phyloP scores from a whole-genome alignment of 2,113 vertebrate species.

The Ageneiosus marmoratus region DNA sequence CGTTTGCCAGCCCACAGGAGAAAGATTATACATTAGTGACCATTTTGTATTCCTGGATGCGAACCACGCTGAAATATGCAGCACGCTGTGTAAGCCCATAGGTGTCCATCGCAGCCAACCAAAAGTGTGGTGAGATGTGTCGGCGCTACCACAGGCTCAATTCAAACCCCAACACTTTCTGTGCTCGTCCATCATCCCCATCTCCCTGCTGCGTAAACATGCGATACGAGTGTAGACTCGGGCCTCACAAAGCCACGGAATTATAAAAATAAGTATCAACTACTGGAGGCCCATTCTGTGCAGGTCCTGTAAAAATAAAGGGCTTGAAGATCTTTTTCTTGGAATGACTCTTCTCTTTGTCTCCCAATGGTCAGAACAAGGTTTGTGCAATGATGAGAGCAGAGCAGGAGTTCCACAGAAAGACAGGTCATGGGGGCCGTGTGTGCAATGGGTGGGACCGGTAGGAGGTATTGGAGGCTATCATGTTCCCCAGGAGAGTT shows the following conservation, averaged over 20 bases:
- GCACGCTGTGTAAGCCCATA: constrained; percentile 42
- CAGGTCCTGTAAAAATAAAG: constrained; percentile 46
- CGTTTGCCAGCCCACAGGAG: constrained; percentile 30
- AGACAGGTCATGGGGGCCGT: constrained; percentile 23
- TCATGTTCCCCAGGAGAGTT: constrained; percentile 43
- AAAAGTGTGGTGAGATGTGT: constrained; percentile 44
- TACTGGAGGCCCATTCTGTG: constrained; percentile 44
- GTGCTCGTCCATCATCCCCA: constrained; percentile 23
- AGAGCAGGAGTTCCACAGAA: constrained; percentile 12
- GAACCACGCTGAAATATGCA: constrained; percentile 51
- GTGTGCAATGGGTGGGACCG: constrained; percentile 51
- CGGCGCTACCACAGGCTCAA: constrained; percentile 21
- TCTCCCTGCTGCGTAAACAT: constrained; percentile 47
- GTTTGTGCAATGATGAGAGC: constrained; percentile 27
- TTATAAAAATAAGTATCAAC: constrained; percentile 48
- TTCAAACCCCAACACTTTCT: constrained; percentile 42
- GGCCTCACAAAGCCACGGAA: constrained; percentile 37
- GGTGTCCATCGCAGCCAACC: constrained; percentile 46
- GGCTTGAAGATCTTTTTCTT: constrained; percentile 44
- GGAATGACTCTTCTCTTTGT: constrained; percentile 38
- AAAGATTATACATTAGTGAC: constrained; percentile 52
- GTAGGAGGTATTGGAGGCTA: constrained; percentile 42
- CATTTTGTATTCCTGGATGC: constrained; percentile 44
- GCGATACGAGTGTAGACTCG: constrained; percentile 23
- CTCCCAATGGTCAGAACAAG: constrained; percentile 31